These are phyloP conservation scores for Neopelma chrysocephalum DNA, from an alignment of 2,797 vertebrate genomes.

Conservation along the genomic window DNA sequence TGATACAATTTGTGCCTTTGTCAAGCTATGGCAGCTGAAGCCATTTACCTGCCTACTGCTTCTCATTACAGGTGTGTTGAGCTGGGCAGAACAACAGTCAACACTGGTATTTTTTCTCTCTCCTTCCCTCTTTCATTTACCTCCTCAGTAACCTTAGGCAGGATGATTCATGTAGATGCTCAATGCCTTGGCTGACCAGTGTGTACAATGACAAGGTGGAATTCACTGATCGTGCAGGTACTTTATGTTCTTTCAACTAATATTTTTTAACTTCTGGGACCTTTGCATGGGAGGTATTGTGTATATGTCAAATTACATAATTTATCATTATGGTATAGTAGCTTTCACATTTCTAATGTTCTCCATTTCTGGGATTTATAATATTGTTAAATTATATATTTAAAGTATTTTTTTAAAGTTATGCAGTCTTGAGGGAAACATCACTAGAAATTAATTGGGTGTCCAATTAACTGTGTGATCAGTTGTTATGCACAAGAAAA, in stretches of 20 bases:
- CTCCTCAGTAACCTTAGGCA: neutral
- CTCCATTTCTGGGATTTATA: neutral
- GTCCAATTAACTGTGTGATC: neutral
- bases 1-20: neutral
- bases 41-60: neutral
- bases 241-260: neutral
- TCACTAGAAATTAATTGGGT: neutral
- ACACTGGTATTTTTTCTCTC: neutral
- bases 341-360: neutral
- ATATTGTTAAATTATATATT: neutral
- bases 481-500: neutral
- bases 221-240: neutral
- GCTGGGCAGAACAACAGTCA: neutral
- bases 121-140: neutral
- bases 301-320: neutral
- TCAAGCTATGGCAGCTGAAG: neutral
- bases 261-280: neutral
- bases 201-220: neutral
- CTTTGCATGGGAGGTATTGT: neutral
- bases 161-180: neutral
- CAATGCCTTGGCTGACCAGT: neutral
- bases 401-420: neutral
- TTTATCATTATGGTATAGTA: neutral
- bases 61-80: neutral
- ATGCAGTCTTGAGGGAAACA: conserved; percentile 15